phyloP scores from a whole-genome alignment of 2,113 vertebrate genomes.

The Poeciliopsis occidentalis region DNA sequence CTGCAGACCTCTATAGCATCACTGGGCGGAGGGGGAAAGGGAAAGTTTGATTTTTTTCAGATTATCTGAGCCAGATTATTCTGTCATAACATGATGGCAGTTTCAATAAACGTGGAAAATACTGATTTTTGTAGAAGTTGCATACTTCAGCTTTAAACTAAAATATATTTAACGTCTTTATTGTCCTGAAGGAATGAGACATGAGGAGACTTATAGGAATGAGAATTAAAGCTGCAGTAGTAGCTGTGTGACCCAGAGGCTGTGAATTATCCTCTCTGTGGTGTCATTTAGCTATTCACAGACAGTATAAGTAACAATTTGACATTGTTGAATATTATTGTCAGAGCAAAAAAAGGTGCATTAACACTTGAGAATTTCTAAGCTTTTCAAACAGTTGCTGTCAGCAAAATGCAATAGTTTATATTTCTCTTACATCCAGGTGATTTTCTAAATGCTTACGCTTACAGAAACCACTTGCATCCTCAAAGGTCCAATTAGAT shows the following conservation, averaged over 20 bases:
- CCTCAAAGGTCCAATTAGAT: neutral
- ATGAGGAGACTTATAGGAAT: neutral
- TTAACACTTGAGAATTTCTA: neutral
- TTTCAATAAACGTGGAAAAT: too few species aligned
- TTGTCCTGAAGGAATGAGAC: neutral
- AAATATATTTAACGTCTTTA: neutral
- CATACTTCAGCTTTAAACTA: too few species aligned
- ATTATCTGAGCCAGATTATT: too few species aligned
- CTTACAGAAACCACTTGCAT: neutral
- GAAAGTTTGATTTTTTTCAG: too few species aligned
- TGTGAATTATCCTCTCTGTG: neutral
- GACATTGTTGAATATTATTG: neutral
- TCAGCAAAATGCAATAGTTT: neutral
- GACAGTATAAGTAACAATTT: neutral
- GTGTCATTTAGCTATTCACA: neutral
- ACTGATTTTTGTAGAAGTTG: too few species aligned
- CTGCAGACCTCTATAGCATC: too few species aligned
- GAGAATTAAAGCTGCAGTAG: neutral
- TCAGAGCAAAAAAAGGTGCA: too few species aligned
- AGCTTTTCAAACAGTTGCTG: neutral
- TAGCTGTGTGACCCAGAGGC: neutral
- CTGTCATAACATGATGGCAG: too few species aligned
- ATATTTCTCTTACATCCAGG: neutral
- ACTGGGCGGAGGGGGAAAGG: too few species aligned
- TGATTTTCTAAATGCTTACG: neutral